phyloP scores from a whole-genome alignment of 2,888 invertebrate species.

The Calameuta idolon region DNA sequence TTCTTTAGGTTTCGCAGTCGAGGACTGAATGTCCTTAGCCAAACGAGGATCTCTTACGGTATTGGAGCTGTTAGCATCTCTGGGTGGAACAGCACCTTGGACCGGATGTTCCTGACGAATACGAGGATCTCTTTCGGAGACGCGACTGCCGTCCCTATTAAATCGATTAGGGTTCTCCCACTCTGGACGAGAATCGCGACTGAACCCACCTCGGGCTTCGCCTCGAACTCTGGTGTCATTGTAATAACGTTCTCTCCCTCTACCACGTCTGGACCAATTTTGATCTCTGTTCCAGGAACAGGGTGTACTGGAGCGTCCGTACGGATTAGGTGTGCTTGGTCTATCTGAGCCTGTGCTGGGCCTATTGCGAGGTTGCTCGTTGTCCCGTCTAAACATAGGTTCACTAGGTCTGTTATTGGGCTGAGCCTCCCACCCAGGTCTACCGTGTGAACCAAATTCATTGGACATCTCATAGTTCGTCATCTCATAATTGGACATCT shows the following conservation, averaged over 20 bases:
- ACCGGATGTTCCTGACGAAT: slow-evolving; percentile 32
- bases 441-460: slow-evolving; percentile 10
- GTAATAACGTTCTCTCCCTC: slow-evolving; percentile 37
- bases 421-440: neutral
- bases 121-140: slow-evolving; percentile 44
- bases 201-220: slow-evolving; percentile 41
- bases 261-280: slow-evolving; percentile 27
- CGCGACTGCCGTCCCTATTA: slow-evolving; percentile 30
- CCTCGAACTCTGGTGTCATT: slow-evolving; percentile 14
- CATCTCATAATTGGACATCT: slow-evolving; percentile 10
- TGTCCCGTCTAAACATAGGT: slow-evolving; percentile 22
- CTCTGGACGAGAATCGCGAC: slow-evolving; percentile 32
- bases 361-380: slow-evolving; percentile 36
- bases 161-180: slow-evolving; percentile 29
- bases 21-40: slow-evolving; percentile 39
- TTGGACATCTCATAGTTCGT: slow-evolving; percentile 13
- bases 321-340: slow-evolving; percentile 20
- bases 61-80: slow-evolving; percentile 15
- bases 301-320: slow-evolving; percentile 34
- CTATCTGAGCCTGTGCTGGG: slow-evolving; percentile 42
- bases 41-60: slow-evolving; percentile 46
- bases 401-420: slow-evolving; percentile 9
- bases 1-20: slow-evolving; percentile 30
- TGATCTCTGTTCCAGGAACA: slow-evolving; percentile 31
- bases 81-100: slow-evolving; percentile 18